phyloP scores from a whole-genome alignment of 2,888 invertebrate genomes.

The Melanargia galathea region DNA sequence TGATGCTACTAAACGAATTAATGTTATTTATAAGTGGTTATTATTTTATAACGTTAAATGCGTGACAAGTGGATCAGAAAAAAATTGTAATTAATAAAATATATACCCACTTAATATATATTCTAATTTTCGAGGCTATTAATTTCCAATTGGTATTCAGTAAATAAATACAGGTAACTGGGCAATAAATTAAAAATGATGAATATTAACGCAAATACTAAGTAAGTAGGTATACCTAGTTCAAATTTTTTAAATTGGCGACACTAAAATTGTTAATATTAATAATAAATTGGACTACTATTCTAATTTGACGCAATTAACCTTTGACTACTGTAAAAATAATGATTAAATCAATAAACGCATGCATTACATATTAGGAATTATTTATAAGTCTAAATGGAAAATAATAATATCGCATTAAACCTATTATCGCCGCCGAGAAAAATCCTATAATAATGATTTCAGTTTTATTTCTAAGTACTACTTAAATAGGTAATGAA shows the following conservation, averaged over 20 bases:
- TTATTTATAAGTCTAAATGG: slow-evolving; percentile 4
- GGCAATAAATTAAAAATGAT: background rate
- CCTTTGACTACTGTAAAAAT: slow-evolving; percentile 6
- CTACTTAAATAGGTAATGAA: too few species aligned
- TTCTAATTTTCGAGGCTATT: too few species aligned
- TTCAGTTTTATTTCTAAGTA: background rate
- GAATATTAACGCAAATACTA: background rate
- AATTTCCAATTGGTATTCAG: too few species aligned
- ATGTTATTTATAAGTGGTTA: too few species aligned
- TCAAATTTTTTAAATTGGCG: background rate
- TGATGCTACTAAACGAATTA: too few species aligned
- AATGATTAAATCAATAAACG: slow-evolving; percentile 6
- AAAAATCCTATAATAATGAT: background rate
- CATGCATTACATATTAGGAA: too few species aligned
- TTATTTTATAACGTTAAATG: too few species aligned
- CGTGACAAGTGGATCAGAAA: too few species aligned
- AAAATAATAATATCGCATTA: slow-evolving; percentile 1
- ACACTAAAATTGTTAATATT: background rate
- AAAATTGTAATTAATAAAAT: too few species aligned
- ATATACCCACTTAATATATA: too few species aligned
- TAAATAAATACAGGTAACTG: background rate
- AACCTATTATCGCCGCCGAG: too few species aligned
- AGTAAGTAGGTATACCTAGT: too few species aligned
- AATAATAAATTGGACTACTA: slow-evolving; percentile 7
- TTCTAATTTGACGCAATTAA: slow-evolving; percentile 8